Percentiles rank a stretch among this genome's conserved stretches.
Conservation (phyloP, 1,140 invertebrate species). For the Wiebesia pumilae region DNA sequence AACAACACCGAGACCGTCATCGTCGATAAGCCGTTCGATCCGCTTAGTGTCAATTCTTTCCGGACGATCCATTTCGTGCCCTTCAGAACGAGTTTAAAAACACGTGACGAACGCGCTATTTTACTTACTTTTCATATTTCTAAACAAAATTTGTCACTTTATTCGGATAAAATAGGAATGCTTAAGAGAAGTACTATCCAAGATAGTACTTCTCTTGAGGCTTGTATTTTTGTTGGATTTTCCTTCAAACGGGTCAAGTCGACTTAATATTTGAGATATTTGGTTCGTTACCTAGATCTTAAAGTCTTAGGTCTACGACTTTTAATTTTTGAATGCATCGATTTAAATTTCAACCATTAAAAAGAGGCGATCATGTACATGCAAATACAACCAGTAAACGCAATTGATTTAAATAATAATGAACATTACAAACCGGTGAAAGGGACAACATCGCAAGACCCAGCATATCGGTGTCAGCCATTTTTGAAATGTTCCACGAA, state of each 20-base stretch:
- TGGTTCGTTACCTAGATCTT: too few relatives aligned
- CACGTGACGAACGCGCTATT: neutral
- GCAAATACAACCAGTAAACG: too few relatives aligned
- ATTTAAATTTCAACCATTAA: too few relatives aligned
- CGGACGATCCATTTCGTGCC: conserved; percentile 63
- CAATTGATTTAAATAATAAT: too few relatives aligned
- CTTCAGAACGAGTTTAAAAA: conserved; percentile 38
- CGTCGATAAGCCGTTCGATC: conserved; percentile 66
- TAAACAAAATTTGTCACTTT: neutral
- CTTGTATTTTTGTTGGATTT: too few relatives aligned
- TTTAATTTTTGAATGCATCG: too few relatives aligned
- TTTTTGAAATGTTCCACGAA: conserved; percentile 70
- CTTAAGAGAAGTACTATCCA: too few relatives aligned
- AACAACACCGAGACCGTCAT: conserved; percentile 76
- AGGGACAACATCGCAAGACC: conserved; percentile 69
- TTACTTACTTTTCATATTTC: neutral
- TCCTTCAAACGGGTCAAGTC: too few relatives aligned
- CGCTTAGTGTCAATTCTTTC: conserved; percentile 64
- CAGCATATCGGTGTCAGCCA: conserved; percentile 70
- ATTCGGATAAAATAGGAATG: neutral
- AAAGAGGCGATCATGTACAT: too few relatives aligned
- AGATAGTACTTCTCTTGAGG: too few relatives aligned
- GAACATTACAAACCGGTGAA: conserved; percentile 60
- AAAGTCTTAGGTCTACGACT: too few relatives aligned
- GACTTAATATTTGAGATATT: too few relatives aligned